phyloP scores from a whole-genome alignment of 2,113 vertebrate species.

The Sporophila hypoxantha region DNA sequence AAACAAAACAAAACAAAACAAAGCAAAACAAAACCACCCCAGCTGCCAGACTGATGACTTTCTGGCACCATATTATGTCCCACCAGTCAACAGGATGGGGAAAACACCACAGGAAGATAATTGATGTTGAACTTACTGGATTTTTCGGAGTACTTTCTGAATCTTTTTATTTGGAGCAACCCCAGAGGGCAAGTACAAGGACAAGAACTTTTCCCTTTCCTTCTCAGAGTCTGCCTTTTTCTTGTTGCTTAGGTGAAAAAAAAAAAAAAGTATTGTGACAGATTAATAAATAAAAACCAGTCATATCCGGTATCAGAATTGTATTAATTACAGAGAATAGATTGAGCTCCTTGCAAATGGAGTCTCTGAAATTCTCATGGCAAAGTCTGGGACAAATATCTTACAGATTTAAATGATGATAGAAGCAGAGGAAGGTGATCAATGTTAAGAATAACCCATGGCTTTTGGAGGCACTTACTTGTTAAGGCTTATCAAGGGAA shows the following conservation, averaged over 20 bases:
- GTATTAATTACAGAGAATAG: background rate
- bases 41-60: slow-evolving; percentile 66
- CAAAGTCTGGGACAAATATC: background rate
- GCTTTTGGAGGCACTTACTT: background rate
- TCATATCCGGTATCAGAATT: background rate
- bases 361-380: background rate
- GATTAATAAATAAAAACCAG: background rate
- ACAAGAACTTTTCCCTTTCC: background rate
- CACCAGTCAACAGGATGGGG: slow-evolving; percentile 11
- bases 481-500: background rate
- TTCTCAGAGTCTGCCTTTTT: background rate
- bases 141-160: slow-evolving; percentile 37
- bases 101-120: slow-evolving; percentile 38
- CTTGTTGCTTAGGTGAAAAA: background rate
- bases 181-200: background rate
- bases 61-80: slow-evolving; percentile 49
- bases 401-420: background rate
- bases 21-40: slow-evolving; percentile 22
- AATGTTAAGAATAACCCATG: background rate
- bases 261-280: background rate
- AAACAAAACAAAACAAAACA: too few relatives aligned
- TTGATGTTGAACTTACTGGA: slow-evolving; percentile 32
- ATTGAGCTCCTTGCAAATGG: background rate
- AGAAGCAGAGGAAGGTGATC: background rate
- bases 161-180: background rate